Base-by-base conservation (phyloP, 2,113 vertebrate genomes). In the Leucoraja erinaceus region DNA sequence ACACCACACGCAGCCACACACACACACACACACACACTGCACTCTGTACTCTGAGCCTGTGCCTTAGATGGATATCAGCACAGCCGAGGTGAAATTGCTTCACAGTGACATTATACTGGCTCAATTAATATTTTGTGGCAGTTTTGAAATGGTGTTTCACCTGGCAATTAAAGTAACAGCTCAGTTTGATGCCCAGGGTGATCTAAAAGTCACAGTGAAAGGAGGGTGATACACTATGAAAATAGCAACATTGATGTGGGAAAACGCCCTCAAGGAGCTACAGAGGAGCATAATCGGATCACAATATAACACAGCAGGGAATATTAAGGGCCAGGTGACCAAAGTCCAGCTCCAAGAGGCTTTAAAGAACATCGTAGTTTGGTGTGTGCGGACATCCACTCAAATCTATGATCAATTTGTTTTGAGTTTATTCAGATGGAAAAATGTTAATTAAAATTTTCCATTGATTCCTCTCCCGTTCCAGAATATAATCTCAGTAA, bases 361-460 rank as follows among this genome's bases (percentile, higher is more conserved):
- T 86, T 63, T 63, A 18, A 63, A n/a, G 25, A 63, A 11, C 12
- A 14, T 88, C 59, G 2, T 14, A 25, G 7, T 25, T 20, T 63
- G n/a, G 14, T n/a, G 2, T n/a, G 28, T 63, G 61, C 63, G 56
- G 12, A 7, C 12, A 6, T 31, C 63, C 83, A 88, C 1, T 33
- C n/a, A 77, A 33, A 88, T 66, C 56, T 63, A 22, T 63, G 83
- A 63, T 63, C 59, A 88, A 63, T 88, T 88, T 61, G 22, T 59
- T 63, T 88, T 66, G 83, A 31, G 59, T 18, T 61, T 31, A 33
- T 88, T n/a, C 83, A 63, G 59, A 88, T 63, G 59, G 83, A 88
- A 63, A 84, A 63, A 88, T 88, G 83, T 88, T 88, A 63, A 63
- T 88, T 88, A 88, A 88, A 88, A 86, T 8, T n/a, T 63, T 61